A percentile compares a stretch with the other conserved stretches of the same genome.
Conservation (phyloP, 2,113 vertebrate species). For the Apodemus speciosus region DNA sequence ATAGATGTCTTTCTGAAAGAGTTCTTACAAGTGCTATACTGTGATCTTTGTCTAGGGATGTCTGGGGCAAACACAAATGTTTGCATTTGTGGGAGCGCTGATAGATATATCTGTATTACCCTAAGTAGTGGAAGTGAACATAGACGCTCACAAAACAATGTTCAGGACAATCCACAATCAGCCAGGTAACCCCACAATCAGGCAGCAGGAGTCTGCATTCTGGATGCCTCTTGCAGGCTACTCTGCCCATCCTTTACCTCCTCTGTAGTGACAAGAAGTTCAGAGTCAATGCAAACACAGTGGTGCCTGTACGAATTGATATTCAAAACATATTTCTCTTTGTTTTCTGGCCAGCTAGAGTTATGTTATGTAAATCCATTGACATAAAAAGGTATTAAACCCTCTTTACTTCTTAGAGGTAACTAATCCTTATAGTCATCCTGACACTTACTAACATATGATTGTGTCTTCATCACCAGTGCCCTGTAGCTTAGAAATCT, state of each 20-base stretch:
- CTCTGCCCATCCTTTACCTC: constrained; percentile 52
- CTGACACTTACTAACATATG: not conserved
- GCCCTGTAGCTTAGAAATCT: not conserved
- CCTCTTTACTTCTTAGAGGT: constrained; percentile 8
- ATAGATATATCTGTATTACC: constrained; percentile 2
- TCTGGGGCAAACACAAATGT: not conserved
- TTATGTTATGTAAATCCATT: not conserved
- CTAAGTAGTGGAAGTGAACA: not conserved
- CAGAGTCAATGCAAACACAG: constrained; percentile 28
- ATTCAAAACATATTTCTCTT: constrained; percentile 55
- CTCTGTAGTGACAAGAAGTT: constrained; percentile 35
- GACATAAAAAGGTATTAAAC: constrained; percentile 41
- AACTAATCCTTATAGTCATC: constrained; percentile 37
- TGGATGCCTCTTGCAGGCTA: constrained; percentile 52
- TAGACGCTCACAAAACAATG: constrained; percentile 39
- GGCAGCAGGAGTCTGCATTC: not conserved
- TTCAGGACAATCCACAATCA: constrained; percentile 53
- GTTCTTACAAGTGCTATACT: not conserved
- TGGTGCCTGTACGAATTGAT: constrained; percentile 37
- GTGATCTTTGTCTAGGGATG: constrained; percentile 6
- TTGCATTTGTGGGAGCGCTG: constrained; percentile 1
- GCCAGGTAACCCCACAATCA: not conserved
- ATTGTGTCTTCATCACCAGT: not conserved
- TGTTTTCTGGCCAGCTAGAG: constrained; percentile 45
- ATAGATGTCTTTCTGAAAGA: not conserved